Percentiles rank a stretch among this genome's conserved stretches.
phyloP scores from a whole-genome alignment of 1,140 invertebrate species.

The Caenorhabditis elegans region DNA sequence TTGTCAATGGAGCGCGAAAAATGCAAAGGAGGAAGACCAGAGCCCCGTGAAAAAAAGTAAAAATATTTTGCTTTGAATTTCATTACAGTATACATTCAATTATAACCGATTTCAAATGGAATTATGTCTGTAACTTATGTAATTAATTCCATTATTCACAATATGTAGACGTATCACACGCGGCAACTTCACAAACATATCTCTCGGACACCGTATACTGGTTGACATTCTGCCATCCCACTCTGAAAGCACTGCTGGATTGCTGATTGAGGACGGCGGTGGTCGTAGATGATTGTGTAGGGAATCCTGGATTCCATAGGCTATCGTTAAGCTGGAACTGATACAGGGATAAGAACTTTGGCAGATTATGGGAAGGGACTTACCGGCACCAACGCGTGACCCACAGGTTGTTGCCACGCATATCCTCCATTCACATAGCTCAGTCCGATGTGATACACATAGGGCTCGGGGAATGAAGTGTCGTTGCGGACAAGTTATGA shows the following conservation, averaged over 20 bases:
- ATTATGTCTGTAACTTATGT: too few species aligned
- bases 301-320: not conserved
- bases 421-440: not conserved
- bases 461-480: slow-evolving; percentile 20
- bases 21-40: too few species aligned
- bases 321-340: slow-evolving; percentile 1
- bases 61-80: not conserved
- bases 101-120: not conserved
- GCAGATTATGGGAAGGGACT: not conserved
- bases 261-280: not conserved
- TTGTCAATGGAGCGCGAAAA: too few species aligned
- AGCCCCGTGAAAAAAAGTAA: too few species aligned
- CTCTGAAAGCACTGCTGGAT: not conserved
- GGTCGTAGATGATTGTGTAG: not conserved
- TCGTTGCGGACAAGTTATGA: slow-evolving; percentile 7
- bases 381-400: not conserved
- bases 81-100: not conserved
- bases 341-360: too few species aligned
- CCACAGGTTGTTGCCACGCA: not conserved
- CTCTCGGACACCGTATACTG: not conserved
- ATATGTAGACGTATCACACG: not conserved
- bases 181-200: not conserved
- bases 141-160: too few species aligned
- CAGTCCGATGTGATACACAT: slow-evolving; percentile 10
- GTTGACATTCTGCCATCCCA: slow-evolving; percentile 6